These are phyloP conservation scores for Drepana arcuata DNA, from an alignment of 1,140 invertebrate genomes.

Conservation along the genomic window DNA sequence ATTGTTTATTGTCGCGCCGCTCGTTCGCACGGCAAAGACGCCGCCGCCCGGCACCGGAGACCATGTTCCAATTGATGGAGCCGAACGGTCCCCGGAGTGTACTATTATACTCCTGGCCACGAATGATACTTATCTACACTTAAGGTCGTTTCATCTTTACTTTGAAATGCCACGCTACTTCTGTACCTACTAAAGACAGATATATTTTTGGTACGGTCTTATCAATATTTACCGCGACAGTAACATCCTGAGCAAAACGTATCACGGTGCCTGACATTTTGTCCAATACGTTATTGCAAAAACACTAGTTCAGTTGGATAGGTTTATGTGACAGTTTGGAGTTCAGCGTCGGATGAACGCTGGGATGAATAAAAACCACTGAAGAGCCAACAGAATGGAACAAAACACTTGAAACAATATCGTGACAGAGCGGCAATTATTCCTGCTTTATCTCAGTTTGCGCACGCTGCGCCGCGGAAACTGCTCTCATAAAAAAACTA, in stretches of 20 bases:
- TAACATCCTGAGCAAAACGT: too few species aligned
- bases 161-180: too few species aligned
- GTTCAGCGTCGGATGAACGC: constrained; percentile 38
- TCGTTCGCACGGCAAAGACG: constrained; percentile 52
- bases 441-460: constrained; percentile 66
- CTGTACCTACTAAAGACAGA: too few species aligned
- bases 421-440: constrained; percentile 61
- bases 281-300: constrained; percentile 12
- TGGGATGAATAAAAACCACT: constrained; percentile 40
- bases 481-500: constrained; percentile 64
- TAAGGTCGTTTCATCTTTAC: constrained; percentile 18
- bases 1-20: constrained; percentile 68
- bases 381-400: constrained; percentile 35
- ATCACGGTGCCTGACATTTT: background rate
- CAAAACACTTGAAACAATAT: constrained; percentile 66
- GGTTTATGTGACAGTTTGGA: constrained; percentile 25
- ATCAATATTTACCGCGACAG: too few species aligned
- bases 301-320: constrained; percentile 21
- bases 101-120: constrained; percentile 35
- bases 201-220: too few species aligned
- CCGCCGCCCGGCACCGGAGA: constrained; percentile 23
- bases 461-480: constrained; percentile 55
- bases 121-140: constrained; percentile 31
- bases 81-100: constrained; percentile 28
- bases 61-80: constrained; percentile 57